Conservation (phyloP, 2,888 invertebrate species). For the Zaprionus lineosus region DNA sequence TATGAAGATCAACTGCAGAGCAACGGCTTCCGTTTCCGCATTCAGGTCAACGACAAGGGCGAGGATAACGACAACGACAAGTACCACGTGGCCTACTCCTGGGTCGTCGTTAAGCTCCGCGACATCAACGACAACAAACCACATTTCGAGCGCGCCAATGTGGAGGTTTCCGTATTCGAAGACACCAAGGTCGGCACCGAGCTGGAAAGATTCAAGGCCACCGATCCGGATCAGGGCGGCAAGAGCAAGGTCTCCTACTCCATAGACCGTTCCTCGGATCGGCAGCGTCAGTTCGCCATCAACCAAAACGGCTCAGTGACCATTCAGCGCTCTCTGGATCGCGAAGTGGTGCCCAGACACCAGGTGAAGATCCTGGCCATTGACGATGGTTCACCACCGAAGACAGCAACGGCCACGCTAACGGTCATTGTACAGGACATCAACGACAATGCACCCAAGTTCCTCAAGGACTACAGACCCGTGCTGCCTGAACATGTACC, state of each 20-base stretch:
- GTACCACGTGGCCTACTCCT: constrained; percentile 97
- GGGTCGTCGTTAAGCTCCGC: constrained; percentile 95
- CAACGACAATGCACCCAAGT: constrained; percentile 96
- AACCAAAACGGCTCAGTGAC: constrained; percentile 97
- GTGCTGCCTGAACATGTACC: constrained; percentile 96
- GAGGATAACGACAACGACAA: constrained; percentile 98
- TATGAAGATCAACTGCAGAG: constrained; percentile 97
- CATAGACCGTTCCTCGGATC: constrained; percentile 95
- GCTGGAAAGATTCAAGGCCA: constrained; percentile 96
- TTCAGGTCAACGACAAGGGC: constrained; percentile 96
- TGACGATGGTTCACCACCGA: constrained; percentile 95
- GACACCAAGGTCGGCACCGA: constrained; percentile 95
- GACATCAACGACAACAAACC: constrained; percentile 99
- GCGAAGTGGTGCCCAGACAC: constrained; percentile 97
- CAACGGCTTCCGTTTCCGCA: constrained; percentile 96
- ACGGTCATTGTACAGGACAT: constrained; percentile 97
- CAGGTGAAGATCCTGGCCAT: constrained; percentile 98
- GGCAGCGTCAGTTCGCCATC: constrained; percentile 96
- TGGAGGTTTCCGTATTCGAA: constrained; percentile 95
- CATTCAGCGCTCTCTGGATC: constrained; percentile 94
- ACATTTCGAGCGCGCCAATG: constrained; percentile 95
- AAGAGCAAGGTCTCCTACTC: constrained; percentile 95
- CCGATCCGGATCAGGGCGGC: constrained; percentile 97
- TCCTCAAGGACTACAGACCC: constrained; percentile 95
- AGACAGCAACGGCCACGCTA: constrained; percentile 95